Evolutionary conservation across 2,797 vertebrate species (phyloP).

Genomic region (Catharus ustulatus): DNA sequence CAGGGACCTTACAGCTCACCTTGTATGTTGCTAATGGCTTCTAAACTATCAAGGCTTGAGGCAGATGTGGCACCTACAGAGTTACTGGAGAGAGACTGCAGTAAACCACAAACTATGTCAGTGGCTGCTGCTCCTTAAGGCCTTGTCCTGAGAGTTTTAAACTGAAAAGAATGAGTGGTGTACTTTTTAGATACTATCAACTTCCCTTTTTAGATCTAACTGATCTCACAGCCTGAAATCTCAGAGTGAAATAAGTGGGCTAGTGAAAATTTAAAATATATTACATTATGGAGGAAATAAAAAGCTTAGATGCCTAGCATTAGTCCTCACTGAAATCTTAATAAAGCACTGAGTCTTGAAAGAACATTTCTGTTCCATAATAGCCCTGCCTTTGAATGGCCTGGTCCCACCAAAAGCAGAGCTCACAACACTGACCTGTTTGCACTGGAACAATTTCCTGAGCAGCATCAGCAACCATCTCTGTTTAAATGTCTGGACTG

Average conservation of each 20-base stretch:
- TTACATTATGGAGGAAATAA: not conserved
- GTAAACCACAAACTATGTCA: not conserved
- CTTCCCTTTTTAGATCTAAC: not conserved
- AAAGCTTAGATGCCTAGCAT: not conserved
- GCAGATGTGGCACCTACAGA: not conserved
- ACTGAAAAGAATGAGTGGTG: not conserved
- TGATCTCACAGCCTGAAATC: not conserved
- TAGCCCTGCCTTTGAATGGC: not conserved
- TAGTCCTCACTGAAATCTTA: not conserved
- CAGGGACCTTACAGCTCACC: not conserved
- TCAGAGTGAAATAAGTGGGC: not conserved
- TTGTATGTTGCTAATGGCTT: not conserved
- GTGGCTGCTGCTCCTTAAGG: not conserved
- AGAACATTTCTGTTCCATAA: not conserved
- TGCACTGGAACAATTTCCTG: constrained; percentile 1
- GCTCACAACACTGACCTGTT: not conserved
- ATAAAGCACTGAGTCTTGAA: not conserved
- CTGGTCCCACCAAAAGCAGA: not conserved
- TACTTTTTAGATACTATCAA: not conserved
- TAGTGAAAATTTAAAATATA: not conserved
- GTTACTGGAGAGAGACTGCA: not conserved
- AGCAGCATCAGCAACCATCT: not conserved
- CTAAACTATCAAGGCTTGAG: not conserved
- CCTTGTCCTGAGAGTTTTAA: not conserved
- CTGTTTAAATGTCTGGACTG: not conserved